phyloP scores from a whole-genome alignment of 2,797 vertebrate species.

The Xiphophorus birchmanni region DNA sequence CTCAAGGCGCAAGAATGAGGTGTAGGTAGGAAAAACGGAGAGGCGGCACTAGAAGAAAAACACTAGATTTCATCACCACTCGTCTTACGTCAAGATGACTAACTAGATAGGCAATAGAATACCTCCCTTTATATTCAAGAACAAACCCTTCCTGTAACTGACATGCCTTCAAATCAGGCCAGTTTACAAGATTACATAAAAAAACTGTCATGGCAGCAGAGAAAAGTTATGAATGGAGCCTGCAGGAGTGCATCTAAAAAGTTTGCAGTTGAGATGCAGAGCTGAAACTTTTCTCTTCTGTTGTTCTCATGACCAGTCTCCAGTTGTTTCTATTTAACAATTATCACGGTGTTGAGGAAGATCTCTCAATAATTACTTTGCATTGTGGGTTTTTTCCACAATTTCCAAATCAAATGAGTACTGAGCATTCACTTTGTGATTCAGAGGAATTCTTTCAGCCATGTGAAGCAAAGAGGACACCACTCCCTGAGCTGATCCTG shows the following conservation, averaged over 20 bases:
- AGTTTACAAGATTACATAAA: conserved; percentile 22
- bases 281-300: conserved; percentile 1
- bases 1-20: conserved; percentile 6
- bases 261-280: conserved; percentile 2
- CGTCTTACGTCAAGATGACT: conserved; percentile 68
- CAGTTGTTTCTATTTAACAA: background rate
- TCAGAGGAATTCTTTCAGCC: conserved; percentile 10
- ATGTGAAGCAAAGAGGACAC: conserved; percentile 7
- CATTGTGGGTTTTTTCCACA: background rate
- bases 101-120: conserved; percentile 62
- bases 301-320: background rate
- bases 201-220: background rate
- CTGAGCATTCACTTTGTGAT: conserved; percentile 18
- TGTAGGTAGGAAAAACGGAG: conserved; percentile 17
- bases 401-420: conserved; percentile 39
- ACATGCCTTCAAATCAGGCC: conserved; percentile 21
- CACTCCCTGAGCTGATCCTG: conserved; percentile 25
- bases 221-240: conserved; percentile 9
- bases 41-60: conserved; percentile 31
- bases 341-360: background rate
- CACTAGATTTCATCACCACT: conserved; percentile 43
- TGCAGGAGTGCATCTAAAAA: background rate
- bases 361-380: conserved; percentile 2
- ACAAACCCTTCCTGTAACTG: conserved; percentile 58
- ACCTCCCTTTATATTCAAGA: conserved; percentile 46